Base-by-base conservation (phyloP, 2,797 vertebrate species). In the Alfaro cultratus region DNA sequence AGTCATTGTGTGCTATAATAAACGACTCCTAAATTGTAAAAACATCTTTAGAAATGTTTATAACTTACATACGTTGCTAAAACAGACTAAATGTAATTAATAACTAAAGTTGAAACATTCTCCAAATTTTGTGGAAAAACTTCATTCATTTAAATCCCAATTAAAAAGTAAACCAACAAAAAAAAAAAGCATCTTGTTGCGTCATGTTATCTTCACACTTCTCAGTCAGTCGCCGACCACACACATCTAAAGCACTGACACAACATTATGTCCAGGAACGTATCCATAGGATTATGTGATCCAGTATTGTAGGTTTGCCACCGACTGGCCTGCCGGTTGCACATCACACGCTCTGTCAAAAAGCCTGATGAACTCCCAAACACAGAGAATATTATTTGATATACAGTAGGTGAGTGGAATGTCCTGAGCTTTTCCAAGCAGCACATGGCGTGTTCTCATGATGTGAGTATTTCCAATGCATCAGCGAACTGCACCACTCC, bases 361-460 rank as follows among this genome's bases (percentile, higher is more conserved):
- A 26, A 11, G 12, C 26, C 57, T 3, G 9, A 77, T 46, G 47
- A 18, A 43, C 49, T 26, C 26, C 13, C 47, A 21, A 74, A 76
- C 6, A 0, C 49, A 16, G 31, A 7, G 11, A 45, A 45, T 43
- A 73, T 45, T 23, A 78, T 21, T 10, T n/a, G 11, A 49, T 13
- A 26, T 45, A 26, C 76, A 34, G 5, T 45, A 8, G 31, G 64
- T 71, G 3, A 55, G 47, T 70, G 51, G 62, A 46, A 75, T 76
- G 55, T 80, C 76, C 73, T 72, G 57, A 81, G 78, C 13, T 45
- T 83, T 83, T 79, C 82, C 73, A 67, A 31, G 62, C 21, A 80
- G 78, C 93, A 95, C 92, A 93, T 95, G 95, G 88, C 82, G 85
- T 1, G 49, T 95, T 96, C 93, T 93, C 94, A 95, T 84, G 41